Conservation (phyloP, 2,113 vertebrate genomes). For the Laticauda laticaudata region DNA sequence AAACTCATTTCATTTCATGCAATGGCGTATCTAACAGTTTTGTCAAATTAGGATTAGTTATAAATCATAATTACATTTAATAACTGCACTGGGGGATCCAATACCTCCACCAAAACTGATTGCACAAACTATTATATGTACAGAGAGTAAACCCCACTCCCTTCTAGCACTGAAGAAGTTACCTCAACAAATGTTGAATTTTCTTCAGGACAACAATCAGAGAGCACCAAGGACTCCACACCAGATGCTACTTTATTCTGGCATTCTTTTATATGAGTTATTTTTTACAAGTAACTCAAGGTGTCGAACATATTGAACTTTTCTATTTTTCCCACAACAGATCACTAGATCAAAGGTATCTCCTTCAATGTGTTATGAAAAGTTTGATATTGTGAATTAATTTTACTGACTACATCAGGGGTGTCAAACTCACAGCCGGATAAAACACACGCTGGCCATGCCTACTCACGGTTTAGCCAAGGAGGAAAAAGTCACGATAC, state of each 20-base stretch:
- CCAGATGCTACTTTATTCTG: neutral
- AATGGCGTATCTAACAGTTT: neutral
- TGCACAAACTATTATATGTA: neutral
- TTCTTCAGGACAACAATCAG: neutral
- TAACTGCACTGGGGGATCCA: neutral
- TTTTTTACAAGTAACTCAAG: neutral
- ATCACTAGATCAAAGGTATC: neutral
- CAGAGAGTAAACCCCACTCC: neutral
- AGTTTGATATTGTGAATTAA: neutral
- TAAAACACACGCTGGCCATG: too few species aligned
- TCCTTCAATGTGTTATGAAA: neutral
- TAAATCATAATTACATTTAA: neutral
- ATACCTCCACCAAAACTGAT: neutral
- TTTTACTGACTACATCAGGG: neutral
- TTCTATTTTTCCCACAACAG: too few species aligned
- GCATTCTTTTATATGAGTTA: neutral
- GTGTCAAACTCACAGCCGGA: too few species aligned
- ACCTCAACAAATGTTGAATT: neutral
- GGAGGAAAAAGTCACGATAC: too few species aligned
- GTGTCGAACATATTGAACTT: too few species aligned
- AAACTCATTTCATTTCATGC: neutral
- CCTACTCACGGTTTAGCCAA: too few species aligned
- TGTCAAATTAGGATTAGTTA: neutral
- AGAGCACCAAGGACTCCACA: neutral
- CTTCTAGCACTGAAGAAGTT: neutral